Conservation (phyloP, 2,113 vertebrate species). For the Antechinus stuartii region DNA sequence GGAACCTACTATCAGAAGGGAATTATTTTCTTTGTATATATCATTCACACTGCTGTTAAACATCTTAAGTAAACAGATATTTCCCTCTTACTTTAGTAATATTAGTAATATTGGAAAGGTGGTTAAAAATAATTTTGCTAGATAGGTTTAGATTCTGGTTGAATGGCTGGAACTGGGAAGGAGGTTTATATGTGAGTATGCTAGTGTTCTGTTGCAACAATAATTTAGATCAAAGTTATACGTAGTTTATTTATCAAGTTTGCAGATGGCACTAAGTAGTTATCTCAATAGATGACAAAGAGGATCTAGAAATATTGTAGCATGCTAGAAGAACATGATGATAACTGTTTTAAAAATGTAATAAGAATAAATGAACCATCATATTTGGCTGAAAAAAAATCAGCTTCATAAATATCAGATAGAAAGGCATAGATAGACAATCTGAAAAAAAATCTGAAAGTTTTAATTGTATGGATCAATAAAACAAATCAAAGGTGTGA, state of each 20-base stretch:
- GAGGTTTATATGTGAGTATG: neutral
- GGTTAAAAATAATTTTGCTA: neutral
- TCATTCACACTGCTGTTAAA: neutral
- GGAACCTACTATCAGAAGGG: neutral
- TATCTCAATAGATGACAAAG: neutral
- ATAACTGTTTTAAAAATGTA: neutral
- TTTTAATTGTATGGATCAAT: neutral
- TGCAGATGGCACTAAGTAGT: neutral
- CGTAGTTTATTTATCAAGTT: neutral
- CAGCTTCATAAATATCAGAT: neutral
- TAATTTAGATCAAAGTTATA: neutral
- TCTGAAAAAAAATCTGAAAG: neutral
- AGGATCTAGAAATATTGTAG: neutral
- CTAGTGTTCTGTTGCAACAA: neutral
- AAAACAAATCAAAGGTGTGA: neutral
- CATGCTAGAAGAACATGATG: neutral
- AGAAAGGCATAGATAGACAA: neutral
- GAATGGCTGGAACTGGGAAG: neutral
- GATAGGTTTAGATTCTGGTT: neutral
- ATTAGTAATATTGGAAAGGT: neutral
- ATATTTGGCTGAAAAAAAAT: neutral
- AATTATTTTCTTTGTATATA: neutral
- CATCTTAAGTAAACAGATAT: neutral
- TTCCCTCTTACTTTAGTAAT: neutral
- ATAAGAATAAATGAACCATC: no score